These are phyloP conservation scores for Cyprinodon diabolis DNA, from an alignment of 2,797 vertebrate species.

Conservation along the genomic window DNA sequence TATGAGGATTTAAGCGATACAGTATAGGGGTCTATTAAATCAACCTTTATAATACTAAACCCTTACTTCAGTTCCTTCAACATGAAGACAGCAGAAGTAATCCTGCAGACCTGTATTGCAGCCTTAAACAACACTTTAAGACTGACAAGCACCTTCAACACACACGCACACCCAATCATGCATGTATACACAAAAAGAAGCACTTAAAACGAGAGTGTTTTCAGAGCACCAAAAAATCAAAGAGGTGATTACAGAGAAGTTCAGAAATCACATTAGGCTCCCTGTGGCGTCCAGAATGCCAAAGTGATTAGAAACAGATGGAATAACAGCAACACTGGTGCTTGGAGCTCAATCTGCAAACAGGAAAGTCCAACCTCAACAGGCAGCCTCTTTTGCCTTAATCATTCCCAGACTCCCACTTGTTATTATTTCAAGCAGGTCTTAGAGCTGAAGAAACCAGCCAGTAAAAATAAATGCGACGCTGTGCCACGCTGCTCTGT, in stretches of 20 bases:
- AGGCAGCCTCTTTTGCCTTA: constrained; percentile 82
- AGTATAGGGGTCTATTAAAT: constrained; percentile 21
- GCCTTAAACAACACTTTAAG: constrained; percentile 10
- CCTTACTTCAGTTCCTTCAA: constrained; percentile 18
- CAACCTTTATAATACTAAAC: constrained; percentile 32
- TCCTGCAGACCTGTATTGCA: constrained; percentile 8
- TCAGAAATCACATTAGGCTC: constrained; percentile 82
- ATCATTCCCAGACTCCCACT: constrained; percentile 89
- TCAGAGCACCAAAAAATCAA: constrained; percentile 77
- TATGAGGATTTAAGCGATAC: constrained; percentile 56
- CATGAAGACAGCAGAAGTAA: constrained; percentile 6
- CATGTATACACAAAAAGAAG: constrained; percentile 34
- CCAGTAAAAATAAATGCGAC: constrained; percentile 76
- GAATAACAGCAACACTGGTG: constrained; percentile 84
- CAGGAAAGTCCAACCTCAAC: constrained; percentile 89
- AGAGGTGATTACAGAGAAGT: constrained; percentile 75
- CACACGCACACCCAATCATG: constrained; percentile 8
- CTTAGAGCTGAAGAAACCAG: constrained; percentile 69
- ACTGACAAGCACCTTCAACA: constrained; percentile 12
- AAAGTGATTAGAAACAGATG: constrained; percentile 92
- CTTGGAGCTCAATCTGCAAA: constrained; percentile 89
- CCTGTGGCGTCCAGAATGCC: constrained; percentile 85
- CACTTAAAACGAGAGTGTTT: constrained; percentile 44
- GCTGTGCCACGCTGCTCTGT: constrained; percentile 47
- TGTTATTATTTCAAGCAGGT: constrained; percentile 85